phyloP scores from a whole-genome alignment of 1,140 invertebrate genomes.

The Dermatophagoides farinae region DNA sequence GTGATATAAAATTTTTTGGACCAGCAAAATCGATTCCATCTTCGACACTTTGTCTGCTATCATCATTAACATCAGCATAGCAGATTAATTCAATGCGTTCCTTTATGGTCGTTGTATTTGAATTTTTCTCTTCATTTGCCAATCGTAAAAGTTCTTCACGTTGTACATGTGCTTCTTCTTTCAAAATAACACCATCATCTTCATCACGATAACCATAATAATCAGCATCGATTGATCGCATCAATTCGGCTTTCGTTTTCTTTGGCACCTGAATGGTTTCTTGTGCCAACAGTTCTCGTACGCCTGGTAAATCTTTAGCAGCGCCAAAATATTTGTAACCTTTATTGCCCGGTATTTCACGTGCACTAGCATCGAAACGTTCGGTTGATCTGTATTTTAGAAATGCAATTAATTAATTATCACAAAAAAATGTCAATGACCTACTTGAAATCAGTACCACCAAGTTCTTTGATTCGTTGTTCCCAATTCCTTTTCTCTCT shows the following conservation, averaged over 20 bases:
- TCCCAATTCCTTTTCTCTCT: slow-evolving; percentile 92
- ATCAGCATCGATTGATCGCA: slow-evolving; percentile 92
- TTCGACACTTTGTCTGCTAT: slow-evolving; percentile 21
- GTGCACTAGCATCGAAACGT: slow-evolving; percentile 75
- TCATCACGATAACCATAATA: slow-evolving; percentile 98
- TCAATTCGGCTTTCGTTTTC: slow-evolving; percentile 82
- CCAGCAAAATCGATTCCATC: slow-evolving; percentile 17
- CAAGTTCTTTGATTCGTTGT: slow-evolving; percentile 76
- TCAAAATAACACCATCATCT: slow-evolving; percentile 82
- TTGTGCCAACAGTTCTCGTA: slow-evolving; percentile 90
- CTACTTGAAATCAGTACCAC: slow-evolving; percentile 66
- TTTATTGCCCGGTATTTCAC: slow-evolving; percentile 88
- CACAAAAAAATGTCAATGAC: neutral
- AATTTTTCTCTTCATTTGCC: slow-evolving; percentile 5
- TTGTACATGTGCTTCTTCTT: slow-evolving; percentile 62
- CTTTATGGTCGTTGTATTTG: neutral
- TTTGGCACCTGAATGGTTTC: slow-evolving; percentile 66
- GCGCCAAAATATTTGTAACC: slow-evolving; percentile 99
- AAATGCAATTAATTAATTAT: slow-evolving; percentile 13
- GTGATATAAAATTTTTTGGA: slow-evolving; percentile 44
- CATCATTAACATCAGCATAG: slow-evolving; percentile 8
- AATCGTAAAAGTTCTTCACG: slow-evolving; percentile 4
- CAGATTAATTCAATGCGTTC: neutral
- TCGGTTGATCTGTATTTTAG: slow-evolving; percentile 47
- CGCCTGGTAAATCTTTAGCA: slow-evolving; percentile 91